phyloP scores from a whole-genome alignment of 2,888 invertebrate genomes.

The Ametastegia equiseti region DNA sequence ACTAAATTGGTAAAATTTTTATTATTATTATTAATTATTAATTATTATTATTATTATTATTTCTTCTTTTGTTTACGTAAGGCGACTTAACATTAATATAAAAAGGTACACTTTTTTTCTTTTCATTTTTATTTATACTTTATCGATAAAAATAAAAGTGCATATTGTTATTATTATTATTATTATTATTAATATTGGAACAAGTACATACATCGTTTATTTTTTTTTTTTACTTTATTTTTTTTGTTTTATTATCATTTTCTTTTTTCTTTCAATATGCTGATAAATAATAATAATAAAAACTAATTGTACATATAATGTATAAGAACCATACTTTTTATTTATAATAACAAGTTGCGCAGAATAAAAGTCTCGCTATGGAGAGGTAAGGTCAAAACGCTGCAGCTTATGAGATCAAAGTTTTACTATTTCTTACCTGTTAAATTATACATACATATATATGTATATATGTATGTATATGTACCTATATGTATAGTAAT shows the following conservation, averaged over 20 bases:
- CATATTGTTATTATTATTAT: slow-evolving; percentile 52
- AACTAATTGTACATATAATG: slow-evolving; percentile 59
- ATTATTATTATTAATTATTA: not conserved
- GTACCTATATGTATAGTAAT: too few relatives aligned
- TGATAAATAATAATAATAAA: slow-evolving; percentile 62
- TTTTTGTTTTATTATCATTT: too few relatives aligned
- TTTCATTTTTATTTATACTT: slow-evolving; percentile 57
- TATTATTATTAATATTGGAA: slow-evolving; percentile 59
- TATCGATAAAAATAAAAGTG: slow-evolving; percentile 68
- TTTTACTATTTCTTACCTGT: slow-evolving; percentile 38
- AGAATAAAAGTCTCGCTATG: slow-evolving; percentile 47
- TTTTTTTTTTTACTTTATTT: too few relatives aligned
- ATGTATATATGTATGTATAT: too few relatives aligned
- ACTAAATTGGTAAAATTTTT: slow-evolving; percentile 4
- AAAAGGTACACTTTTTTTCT: slow-evolving; percentile 67
- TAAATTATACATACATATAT: not conserved
- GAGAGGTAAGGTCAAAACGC: slow-evolving; percentile 49
- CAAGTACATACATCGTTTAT: slow-evolving; percentile 66
- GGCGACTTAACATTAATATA: slow-evolving; percentile 68
- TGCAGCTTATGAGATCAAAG: slow-evolving; percentile 46
- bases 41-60: not conserved
- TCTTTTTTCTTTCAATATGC: too few relatives aligned
- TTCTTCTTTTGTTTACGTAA: slow-evolving; percentile 65
- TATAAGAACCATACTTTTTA: slow-evolving; percentile 55
- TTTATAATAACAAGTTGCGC: slow-evolving; percentile 26